phyloP scores from a whole-genome alignment of 37 sponge, comb jelly and placozoan species.

The Cladorhizidae sp. region DNA sequence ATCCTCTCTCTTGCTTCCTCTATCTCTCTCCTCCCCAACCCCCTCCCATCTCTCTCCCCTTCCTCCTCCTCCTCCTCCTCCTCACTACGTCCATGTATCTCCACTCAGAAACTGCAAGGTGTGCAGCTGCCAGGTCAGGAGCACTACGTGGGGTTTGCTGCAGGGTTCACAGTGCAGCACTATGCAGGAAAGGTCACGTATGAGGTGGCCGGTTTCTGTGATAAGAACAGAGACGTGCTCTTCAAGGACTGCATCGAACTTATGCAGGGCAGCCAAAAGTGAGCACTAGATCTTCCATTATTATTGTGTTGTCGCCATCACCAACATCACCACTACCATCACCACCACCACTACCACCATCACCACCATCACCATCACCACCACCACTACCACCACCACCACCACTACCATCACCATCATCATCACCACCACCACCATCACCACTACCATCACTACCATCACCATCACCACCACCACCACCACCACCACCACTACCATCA shows the following conservation, averaged over 20 bases:
- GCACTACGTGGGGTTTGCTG: slow-evolving; percentile 88
- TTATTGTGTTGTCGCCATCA: too few species aligned
- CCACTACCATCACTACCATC: too few species aligned
- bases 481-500: too few species aligned
- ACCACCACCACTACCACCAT: too few species aligned
- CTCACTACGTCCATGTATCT: neutral
- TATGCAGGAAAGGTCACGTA: slow-evolving; percentile 99
- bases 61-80: neutral
- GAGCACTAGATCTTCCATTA: too few species aligned
- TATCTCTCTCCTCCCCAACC: neutral
- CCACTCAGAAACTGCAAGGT: slow-evolving; percentile 77
- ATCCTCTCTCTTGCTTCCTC: neutral
- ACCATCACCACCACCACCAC: too few species aligned
- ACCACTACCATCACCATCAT: too few species aligned
- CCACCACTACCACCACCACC: too few species aligned
- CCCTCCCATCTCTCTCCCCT: neutral
- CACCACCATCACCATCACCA: too few species aligned
- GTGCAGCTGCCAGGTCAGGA: slow-evolving; percentile 77
- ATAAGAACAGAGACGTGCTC: slow-evolving; percentile 94
- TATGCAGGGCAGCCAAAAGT: slow-evolving; percentile 82
- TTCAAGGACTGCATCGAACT: slow-evolving; percentile 93
- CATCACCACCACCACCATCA: too few species aligned
- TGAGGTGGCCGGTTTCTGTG: slow-evolving; percentile 90
- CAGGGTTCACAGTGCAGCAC: slow-evolving; percentile 92
- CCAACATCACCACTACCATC: too few species aligned